Percentiles rank a stretch among this genome's conserved stretches.
Conservation (phyloP, 2,888 invertebrate species). For the Oeneis ivallda region DNA sequence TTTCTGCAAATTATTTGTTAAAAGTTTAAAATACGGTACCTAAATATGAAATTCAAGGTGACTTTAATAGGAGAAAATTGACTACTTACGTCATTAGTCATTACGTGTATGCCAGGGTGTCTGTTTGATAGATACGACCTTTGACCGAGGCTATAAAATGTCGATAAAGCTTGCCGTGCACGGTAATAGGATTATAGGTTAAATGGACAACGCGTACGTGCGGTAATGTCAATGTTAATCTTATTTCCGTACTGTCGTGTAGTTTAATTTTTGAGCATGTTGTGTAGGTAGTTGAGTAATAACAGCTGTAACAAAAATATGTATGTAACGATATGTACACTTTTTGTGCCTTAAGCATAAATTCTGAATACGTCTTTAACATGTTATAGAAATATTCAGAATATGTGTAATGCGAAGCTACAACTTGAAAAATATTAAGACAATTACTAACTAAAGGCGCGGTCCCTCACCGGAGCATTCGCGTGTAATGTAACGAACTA, state of each 20-base stretch:
- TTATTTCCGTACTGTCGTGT: background rate
- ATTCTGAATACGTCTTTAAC: no score
- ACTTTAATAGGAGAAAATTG: background rate
- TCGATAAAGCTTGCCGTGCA: background rate
- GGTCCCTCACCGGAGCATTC: no score
- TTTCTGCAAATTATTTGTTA: background rate
- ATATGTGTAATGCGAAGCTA: no score
- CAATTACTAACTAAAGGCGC: no score
- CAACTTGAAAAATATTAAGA: no score
- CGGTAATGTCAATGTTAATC: constrained; percentile 3
- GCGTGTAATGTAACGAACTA: no score
- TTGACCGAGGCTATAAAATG: constrained; percentile 13
- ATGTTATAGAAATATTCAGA: no score
- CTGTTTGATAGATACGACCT: constrained; percentile 5
- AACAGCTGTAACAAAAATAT: background rate
- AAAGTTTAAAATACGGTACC: background rate
- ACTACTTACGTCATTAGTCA: background rate
- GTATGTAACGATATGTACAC: no score
- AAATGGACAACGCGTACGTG: background rate
- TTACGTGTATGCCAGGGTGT: background rate
- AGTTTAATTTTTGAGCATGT: background rate
- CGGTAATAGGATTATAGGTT: constrained; percentile 14
- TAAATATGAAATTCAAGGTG: background rate
- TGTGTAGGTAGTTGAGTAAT: background rate
- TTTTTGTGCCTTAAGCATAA: no score